Percentiles rank a stretch among this genome's conserved stretches.
These are phyloP conservation scores for Tinea pellionella DNA, from an alignment of 2,888 invertebrate species.

Conservation along the genomic window DNA sequence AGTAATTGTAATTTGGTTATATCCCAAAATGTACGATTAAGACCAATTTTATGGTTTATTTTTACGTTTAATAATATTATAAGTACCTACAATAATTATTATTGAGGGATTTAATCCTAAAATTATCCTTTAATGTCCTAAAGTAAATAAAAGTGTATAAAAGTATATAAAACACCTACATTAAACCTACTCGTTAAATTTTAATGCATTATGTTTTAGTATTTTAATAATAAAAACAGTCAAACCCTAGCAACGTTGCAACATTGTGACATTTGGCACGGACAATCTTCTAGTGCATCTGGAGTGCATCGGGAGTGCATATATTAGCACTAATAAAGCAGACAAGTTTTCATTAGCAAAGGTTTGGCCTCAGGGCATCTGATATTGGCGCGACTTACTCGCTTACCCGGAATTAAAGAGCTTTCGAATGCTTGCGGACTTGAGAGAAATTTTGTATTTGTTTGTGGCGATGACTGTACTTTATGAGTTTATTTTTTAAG, in stretches of 20 bases:
- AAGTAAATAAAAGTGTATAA: no score
- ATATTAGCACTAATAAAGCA: conserved; percentile 66
- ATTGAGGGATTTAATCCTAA: no score
- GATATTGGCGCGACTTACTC: conserved; percentile 29
- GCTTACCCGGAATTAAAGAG: conserved; percentile 14
- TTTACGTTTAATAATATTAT: no score
- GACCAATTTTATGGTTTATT: background rate
- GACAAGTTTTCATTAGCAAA: conserved; percentile 58
- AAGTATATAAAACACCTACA: no score
- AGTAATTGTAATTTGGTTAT: background rate
- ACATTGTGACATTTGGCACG: conserved; percentile 5
- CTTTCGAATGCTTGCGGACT: background rate
- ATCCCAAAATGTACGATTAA: background rate
- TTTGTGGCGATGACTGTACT: no score
- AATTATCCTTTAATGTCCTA: no score
- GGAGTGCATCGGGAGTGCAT: conserved; percentile 44
- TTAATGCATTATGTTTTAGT: no score
- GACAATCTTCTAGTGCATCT: conserved; percentile 22
- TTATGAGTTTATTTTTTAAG: no score
- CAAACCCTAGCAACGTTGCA: background rate
- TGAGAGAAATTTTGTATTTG: no score
- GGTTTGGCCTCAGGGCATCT: conserved; percentile 39
- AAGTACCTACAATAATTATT: no score
- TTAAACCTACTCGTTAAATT: no score
- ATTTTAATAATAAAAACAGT: no score